Evolutionary conservation across 2,797 vertebrate species (phyloP).

Genomic region (Sebastes nivosus): DNA sequence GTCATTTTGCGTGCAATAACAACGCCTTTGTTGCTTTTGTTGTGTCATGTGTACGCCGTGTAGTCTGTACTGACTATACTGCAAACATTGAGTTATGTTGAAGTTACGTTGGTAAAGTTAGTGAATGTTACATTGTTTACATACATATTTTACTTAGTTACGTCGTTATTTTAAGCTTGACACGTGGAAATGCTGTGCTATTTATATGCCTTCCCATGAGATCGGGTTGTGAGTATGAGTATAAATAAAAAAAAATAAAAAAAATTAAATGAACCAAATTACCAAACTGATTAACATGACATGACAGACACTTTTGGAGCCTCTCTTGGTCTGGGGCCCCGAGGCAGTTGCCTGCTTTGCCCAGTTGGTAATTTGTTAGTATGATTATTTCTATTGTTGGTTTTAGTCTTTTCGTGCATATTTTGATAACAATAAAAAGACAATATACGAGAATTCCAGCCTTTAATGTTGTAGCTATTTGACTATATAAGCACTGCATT

Average conservation of each 20-base stretch:
- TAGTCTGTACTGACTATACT: too few relatives aligned
- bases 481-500: not conserved
- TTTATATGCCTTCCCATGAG: too few relatives aligned
- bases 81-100: too few relatives aligned
- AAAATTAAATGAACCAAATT: not conserved
- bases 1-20: too few relatives aligned
- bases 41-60: rapidly evolving
- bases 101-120: too few relatives aligned
- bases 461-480: not conserved
- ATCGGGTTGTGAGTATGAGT: not conserved
- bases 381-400: not conserved
- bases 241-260: not conserved
- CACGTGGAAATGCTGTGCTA: too few relatives aligned
- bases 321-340: not conserved
- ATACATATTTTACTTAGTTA: too few relatives aligned
- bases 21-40: too few relatives aligned
- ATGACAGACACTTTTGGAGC: not conserved
- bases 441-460: not conserved
- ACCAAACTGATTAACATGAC: not conserved
- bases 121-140: not conserved
- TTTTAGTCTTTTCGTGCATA: not conserved
- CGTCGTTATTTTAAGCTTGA: too few relatives aligned
- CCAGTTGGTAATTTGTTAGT: not conserved
- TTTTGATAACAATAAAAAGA: not conserved
- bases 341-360: not conserved